Percentiles rank a stretch among this genome's conserved stretches.
Conservation (phyloP, 1,140 invertebrate genomes). For the Nixonia krombeini region DNA sequence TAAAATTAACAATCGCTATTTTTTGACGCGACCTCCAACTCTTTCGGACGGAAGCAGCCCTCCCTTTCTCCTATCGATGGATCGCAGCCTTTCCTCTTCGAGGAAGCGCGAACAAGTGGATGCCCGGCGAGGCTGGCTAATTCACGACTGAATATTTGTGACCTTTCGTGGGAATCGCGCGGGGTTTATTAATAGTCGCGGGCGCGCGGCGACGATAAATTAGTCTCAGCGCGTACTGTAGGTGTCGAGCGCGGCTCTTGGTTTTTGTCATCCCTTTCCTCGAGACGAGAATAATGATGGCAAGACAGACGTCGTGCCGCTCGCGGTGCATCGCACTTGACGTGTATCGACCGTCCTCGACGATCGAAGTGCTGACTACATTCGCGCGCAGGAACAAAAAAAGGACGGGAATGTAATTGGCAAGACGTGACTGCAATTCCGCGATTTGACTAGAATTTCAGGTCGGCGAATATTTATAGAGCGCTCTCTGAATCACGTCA, state of each 20-base stretch:
- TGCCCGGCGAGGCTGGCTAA: no score
- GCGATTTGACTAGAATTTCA: no score
- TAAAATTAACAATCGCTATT: background rate
- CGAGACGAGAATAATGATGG: slow-evolving; percentile 48
- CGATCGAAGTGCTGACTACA: slow-evolving; percentile 3
- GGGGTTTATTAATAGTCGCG: slow-evolving; percentile 50
- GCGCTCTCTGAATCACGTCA: no score
- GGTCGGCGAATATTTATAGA: no score
- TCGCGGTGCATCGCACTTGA: slow-evolving; percentile 28
- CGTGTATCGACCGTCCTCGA: slow-evolving; percentile 30
- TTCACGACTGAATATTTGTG: slow-evolving; percentile 45
- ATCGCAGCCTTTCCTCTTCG: no score
- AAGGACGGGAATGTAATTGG: slow-evolving; percentile 13
- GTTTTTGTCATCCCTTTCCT: slow-evolving; percentile 49
- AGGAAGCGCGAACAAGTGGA: no score
- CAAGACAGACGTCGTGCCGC: slow-evolving; percentile 32
- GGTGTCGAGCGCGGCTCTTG: slow-evolving; percentile 48
- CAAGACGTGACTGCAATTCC: background rate
- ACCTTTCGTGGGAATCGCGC: slow-evolving; percentile 45
- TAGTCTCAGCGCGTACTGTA: slow-evolving; percentile 49
- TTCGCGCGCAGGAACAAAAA: background rate
- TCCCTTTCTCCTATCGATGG: no score
- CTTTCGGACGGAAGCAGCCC: no score
- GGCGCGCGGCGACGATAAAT: slow-evolving; percentile 49
- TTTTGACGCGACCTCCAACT: no score